These are phyloP conservation scores for Aphrocallistes beatrix DNA, from an alignment of 37 sponge, comb jelly and placozoan species.

Conservation along the genomic window DNA sequence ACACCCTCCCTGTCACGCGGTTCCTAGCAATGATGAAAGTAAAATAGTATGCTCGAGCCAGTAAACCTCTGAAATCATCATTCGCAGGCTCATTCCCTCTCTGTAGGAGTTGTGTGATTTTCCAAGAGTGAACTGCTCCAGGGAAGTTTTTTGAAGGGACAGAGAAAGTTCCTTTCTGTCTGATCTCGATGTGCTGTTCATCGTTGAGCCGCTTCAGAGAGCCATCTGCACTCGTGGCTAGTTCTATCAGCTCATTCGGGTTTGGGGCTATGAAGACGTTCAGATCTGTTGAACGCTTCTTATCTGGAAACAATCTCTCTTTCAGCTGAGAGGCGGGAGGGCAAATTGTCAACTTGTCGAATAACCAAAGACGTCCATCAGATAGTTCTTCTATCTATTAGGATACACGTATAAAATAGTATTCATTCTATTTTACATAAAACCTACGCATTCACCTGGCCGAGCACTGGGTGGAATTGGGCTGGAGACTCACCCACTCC, in stretches of 20 bases:
- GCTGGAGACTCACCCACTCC: not conserved
- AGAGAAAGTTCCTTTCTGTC: not conserved
- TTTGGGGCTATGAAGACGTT: not conserved
- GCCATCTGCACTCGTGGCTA: not conserved
- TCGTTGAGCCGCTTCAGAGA: not conserved
- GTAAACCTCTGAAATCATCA: not conserved
- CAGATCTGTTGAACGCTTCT: not conserved
- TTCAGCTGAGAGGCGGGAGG: conserved; percentile 14
- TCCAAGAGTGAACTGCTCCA: not conserved
- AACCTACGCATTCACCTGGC: not conserved
- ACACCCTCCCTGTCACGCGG: not conserved
- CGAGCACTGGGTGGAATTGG: not conserved
- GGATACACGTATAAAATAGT: not conserved
- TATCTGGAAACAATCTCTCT: not conserved
- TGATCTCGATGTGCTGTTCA: not conserved
- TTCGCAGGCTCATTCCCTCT: not conserved
- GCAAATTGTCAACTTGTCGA: not conserved
- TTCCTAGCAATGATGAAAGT: not conserved
- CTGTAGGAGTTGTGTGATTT: not conserved
- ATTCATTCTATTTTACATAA: not conserved
- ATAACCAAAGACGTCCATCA: not conserved
- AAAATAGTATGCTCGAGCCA: not conserved
- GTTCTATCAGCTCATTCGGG: not conserved
- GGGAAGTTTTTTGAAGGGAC: not conserved
- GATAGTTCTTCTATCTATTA: not conserved